A percentile compares a stretch with the other conserved stretches of the same genome.
Evolutionary conservation across 2,797 vertebrate genomes (phyloP).

Genomic region (Rhinella marina): DNA sequence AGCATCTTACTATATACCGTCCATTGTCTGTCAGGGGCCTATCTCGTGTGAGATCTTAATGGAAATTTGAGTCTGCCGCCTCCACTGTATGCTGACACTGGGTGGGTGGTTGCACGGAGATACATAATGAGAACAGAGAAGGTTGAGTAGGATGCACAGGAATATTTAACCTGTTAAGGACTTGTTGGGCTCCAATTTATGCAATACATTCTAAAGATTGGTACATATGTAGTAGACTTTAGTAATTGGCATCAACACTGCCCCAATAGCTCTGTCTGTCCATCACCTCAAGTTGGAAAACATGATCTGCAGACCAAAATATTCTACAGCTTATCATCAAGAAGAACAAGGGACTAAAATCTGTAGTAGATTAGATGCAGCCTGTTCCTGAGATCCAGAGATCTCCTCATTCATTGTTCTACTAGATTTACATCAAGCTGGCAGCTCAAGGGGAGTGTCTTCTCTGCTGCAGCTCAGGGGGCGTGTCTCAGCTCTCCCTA

Average conservation of each 20-base stretch:
- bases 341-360: no score
- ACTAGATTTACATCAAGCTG: no score
- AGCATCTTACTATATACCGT: slow-evolving; percentile 3
- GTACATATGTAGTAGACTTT: neutral
- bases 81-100: slow-evolving; percentile 17
- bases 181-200: neutral
- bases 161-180: slow-evolving; percentile 23
- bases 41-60: slow-evolving; percentile 38
- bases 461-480: no score
- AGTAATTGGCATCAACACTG: neutral
- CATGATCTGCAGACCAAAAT: no score
- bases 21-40: slow-evolving; percentile 37
- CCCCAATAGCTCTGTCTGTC: neutral
- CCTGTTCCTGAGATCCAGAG: no score
- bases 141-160: slow-evolving; percentile 5
- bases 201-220: neutral
- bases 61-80: slow-evolving; percentile 30
- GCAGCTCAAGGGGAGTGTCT: no score
- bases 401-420: no score
- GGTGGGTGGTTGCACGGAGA: slow-evolving; percentile 8
- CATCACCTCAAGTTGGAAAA: no score
- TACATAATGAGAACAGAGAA: slow-evolving; percentile 8
- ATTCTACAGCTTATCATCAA: no score
- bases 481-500: no score
- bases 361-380: no score